Evolutionary conservation across 2,888 invertebrate species (phyloP), one percentile per base, ranked within the genome.

Genomic region (Autographa pulchrina): DNA sequence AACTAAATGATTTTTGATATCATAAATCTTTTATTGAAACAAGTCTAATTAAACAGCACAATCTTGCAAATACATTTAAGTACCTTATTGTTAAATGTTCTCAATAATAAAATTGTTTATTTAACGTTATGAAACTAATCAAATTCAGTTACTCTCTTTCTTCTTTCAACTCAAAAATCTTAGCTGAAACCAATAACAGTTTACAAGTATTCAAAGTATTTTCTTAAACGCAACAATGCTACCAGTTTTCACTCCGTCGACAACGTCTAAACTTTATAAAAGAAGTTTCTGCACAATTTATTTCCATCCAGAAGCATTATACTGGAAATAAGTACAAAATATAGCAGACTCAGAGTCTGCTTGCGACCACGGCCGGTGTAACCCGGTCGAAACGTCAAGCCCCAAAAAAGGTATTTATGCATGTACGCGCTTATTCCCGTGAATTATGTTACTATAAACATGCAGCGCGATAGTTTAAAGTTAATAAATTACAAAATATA

Each of bases 251-350:
- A 56, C 54, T 56, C 13, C 54, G 54, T 20, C 54, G 54, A 25
- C 20, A 25, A 56, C 54, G 54, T 56, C 54, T 56, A 13, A 56
- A 56, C 54, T 56, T 56, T 25, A 20, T 20, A 56, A 56, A 25
- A 20, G 54, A 20, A 56, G 54, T 56, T 56, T 20, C 20, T 56
- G 54, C 54, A 54, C 54, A 56, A 56, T 56, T 20, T 56, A 56
- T 56, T 56, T 56, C 5, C 13, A 56, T 56, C 25, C 54, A 25
- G 20, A 25, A 25, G n/a, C 54, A 54, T 54, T 54, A 18, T 54
- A 4, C 43, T 5, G n/a, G n/a, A n/a, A 48, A n/a, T 6, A n/a
- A 48, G 48, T n/a, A 48, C n/a, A n/a, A 48, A 48, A n/a, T n/a
- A n/a, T n/a, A n/a, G n/a, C n/a, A n/a, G n/a, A n/a, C n/a, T n/a